Base-by-base conservation (phyloP, 2,797 vertebrate species). In the Schizopygopsis malacanthus region DNA sequence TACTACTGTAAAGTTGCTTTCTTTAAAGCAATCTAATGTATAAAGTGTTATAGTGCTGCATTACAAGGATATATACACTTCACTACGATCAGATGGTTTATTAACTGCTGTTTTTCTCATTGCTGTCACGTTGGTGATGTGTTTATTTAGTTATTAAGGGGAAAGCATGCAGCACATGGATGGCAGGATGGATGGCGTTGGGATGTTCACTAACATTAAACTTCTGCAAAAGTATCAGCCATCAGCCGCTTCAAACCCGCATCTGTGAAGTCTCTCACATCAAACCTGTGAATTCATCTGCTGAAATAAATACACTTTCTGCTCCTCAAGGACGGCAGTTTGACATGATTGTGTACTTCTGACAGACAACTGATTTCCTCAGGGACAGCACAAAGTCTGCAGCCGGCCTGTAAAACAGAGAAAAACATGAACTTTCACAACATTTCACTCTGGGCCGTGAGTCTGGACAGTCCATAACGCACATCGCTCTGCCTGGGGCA, bases 391-490 rank as follows among this genome's bases (percentile, higher is more conserved):
- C 11, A 54, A 75, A 43, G 54, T 59, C 37, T 59, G 37, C 72
- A 75, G 61, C 25, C 16, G 1, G 41, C 28, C 45, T 69, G 61
- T 72, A 41, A 82, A 72, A 71, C 67, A 59, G 47, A 22, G 20
- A 56, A 56, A 76, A 76, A 76, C 73, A 4, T 22, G 28, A 37
- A 77, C 8, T 71, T 73, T 73, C 52, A 72, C n/a, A 82, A 72
- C 39, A 70, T 69, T n/a, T 78, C 65, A 37, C 20, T 52, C 6
- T 28, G 25, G 16, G 65, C 37, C 52, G 63, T 41, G 33, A 43
- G 78, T 80, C 52, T 83, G 70, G 76, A 59, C 76, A 41, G 70
- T 79, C 45, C 84, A 85, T n/a, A 73, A 52, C 7, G 39, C 71
- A 65, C 45, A 54, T 39, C 7, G 2, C 69, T 76, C 70, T 67